Conservation (phyloP, 2,888 invertebrate species). For the Drosophila emarginata region DNA sequence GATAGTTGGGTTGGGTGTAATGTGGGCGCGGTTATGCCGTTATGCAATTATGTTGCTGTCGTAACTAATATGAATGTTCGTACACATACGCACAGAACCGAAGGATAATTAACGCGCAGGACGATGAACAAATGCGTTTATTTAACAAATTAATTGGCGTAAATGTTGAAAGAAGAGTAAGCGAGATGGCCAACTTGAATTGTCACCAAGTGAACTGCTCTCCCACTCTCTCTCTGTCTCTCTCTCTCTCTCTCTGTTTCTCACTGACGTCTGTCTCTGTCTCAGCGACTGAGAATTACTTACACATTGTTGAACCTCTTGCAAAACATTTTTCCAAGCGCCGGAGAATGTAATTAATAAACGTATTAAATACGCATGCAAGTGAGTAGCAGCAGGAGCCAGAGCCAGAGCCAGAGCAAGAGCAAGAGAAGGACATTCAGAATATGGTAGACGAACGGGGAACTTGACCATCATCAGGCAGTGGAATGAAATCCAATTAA, state of each 20-base stretch:
- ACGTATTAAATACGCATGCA: conserved; percentile 75
- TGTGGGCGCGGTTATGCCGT: conserved; percentile 19
- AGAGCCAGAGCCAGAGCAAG: neutral
- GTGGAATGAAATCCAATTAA: conserved; percentile 64
- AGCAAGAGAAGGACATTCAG: conserved; percentile 4
- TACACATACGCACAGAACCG: conserved; percentile 24
- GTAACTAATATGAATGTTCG: conserved; percentile 58
- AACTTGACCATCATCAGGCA: conserved; percentile 11
- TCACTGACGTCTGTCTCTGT: neutral
- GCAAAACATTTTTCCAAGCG: conserved; percentile 50
- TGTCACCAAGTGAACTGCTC: conserved; percentile 42
- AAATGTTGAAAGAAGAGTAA: conserved; percentile 39
- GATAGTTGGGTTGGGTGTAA: conserved; percentile 27
- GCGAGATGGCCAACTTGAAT: conserved; percentile 51
- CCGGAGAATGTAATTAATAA: conserved; percentile 74
- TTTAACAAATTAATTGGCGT: conserved; percentile 77
- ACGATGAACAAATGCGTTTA: conserved; percentile 65
- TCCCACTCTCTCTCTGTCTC: neutral
- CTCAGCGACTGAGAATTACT: conserved; percentile 53
- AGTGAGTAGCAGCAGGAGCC: conserved; percentile 48
- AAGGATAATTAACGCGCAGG: conserved; percentile 45
- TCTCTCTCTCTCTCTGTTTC: conserved; percentile 14
- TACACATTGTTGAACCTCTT: conserved; percentile 71
- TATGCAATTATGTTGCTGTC: conserved; percentile 54
- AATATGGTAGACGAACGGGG: conserved; percentile 25